Percentiles rank a stretch among this genome's conserved stretches.
These are phyloP conservation scores for Latrodectus geometricus DNA, from an alignment of 1,140 invertebrate species.

Conservation along the genomic window DNA sequence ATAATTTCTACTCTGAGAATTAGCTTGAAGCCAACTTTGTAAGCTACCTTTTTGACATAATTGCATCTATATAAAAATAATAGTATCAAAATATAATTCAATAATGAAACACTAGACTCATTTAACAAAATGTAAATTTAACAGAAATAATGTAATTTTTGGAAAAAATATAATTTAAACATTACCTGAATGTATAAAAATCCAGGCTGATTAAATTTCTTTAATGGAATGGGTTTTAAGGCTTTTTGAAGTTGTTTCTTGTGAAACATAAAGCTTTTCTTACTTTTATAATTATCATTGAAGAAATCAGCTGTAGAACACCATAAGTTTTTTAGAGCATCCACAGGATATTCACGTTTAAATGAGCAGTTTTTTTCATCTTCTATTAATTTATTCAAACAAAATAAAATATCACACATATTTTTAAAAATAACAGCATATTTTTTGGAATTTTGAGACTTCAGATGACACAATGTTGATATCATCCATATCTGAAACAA, in stretches of 20 bases:
- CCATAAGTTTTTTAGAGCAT: not conserved
- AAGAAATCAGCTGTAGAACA: not conserved
- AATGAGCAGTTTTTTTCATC: not conserved
- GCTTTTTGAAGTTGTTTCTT: not conserved
- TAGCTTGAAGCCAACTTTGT: constrained; percentile 84
- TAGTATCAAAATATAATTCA: no score
- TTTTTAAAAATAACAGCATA: not conserved
- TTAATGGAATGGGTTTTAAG: not conserved
- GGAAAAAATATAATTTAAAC: not conserved
- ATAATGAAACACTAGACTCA: no score
- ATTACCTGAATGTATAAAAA: constrained; percentile 49
- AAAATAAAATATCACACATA: constrained; percentile 1
- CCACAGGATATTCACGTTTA: not conserved
- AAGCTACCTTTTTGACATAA: constrained; percentile 89
- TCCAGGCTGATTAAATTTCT: not conserved
- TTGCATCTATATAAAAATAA: constrained; percentile 83
- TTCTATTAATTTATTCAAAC: not conserved
- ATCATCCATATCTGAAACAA: constrained; percentile 24
- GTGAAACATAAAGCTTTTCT: not conserved
- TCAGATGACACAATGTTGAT: not conserved
- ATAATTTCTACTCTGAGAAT: constrained; percentile 66
- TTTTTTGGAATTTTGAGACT: not conserved
- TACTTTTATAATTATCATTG: not conserved
- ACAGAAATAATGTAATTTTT: not conserved
- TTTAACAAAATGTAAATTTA: not conserved